phyloP scores from a whole-genome alignment of 2,113 vertebrate species.

The Morone chrysops region DNA sequence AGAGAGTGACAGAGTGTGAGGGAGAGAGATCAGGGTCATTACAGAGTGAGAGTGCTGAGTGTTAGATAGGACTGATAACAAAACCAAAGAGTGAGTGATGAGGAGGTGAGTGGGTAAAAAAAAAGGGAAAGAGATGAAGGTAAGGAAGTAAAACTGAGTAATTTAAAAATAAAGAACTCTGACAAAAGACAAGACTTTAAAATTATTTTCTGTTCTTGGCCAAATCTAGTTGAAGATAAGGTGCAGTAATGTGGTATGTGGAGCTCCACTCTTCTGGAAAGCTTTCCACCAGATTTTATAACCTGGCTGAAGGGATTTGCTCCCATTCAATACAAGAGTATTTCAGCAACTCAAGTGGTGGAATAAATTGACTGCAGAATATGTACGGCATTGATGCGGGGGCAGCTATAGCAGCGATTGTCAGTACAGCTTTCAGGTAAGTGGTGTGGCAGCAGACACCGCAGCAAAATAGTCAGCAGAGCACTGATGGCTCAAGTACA shows the following conservation, averaged over 20 bases:
- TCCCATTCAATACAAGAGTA: not conserved
- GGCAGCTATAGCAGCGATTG: too few species aligned
- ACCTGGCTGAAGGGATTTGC: conserved; percentile 7
- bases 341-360: not conserved
- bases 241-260: not conserved
- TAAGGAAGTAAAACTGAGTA: not conserved
- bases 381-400: not conserved
- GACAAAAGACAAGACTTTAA: not conserved
- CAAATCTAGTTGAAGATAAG: not conserved
- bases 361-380: not conserved
- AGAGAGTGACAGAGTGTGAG: conserved; percentile 56
- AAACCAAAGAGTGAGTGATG: conserved; percentile 18
- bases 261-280: not conserved
- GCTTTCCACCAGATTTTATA: not conserved
- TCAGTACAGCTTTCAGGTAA: not conserved
- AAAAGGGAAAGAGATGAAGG: not conserved
- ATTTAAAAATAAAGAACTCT: not conserved
- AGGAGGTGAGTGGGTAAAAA: not conserved
- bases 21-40: conserved; percentile 67
- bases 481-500: not conserved
- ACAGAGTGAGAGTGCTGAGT: conserved; percentile 41
- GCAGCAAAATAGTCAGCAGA: not conserved
- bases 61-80: conserved; percentile 19
- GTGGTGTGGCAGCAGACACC: not conserved
- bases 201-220: not conserved